phyloP scores from a whole-genome alignment of 1,140 invertebrate genomes.

The Delia radicum region DNA sequence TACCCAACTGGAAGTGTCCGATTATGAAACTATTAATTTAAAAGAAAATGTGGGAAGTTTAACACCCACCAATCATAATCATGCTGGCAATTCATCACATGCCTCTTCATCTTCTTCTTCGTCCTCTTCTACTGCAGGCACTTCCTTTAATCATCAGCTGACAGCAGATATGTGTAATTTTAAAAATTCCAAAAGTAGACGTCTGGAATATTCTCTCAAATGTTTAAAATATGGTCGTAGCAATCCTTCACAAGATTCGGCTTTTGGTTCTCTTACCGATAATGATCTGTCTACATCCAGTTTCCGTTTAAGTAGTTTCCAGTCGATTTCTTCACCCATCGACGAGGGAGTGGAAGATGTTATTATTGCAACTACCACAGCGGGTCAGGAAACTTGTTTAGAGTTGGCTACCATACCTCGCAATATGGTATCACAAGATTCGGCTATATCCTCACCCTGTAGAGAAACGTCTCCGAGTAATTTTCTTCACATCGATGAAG shows the following conservation, averaged over 20 bases:
- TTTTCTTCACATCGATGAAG: conserved; percentile 50
- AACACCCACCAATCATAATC: background rate
- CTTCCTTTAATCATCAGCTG: conserved; percentile 51
- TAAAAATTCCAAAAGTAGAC: conserved; percentile 53
- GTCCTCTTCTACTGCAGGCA: conserved; percentile 27
- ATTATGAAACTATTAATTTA: background rate
- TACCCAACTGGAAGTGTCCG: background rate
- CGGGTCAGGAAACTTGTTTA: conserved; percentile 48
- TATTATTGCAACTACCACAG: conserved; percentile 54
- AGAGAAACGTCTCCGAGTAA: conserved; percentile 51
- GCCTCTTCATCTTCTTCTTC: conserved; percentile 24
- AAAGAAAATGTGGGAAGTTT: background rate
- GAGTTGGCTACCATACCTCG: conserved; percentile 48
- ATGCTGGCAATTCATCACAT: background rate
- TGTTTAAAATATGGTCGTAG: conserved; percentile 54
- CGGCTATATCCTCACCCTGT: conserved; percentile 51
- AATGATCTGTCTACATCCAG: conserved; percentile 54
- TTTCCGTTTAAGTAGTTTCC: conserved; percentile 53
- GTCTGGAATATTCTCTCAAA: conserved; percentile 53
- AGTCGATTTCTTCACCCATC: conserved; percentile 54
- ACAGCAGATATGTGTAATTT: conserved; percentile 54
- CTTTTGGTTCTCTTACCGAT: conserved; percentile 53
- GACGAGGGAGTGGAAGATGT: conserved; percentile 55
- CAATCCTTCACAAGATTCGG: conserved; percentile 55
- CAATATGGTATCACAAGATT: conserved; percentile 54